Evolutionary conservation across 1,140 invertebrate genomes (phyloP).

Genomic region (Theocolax elegans): DNA sequence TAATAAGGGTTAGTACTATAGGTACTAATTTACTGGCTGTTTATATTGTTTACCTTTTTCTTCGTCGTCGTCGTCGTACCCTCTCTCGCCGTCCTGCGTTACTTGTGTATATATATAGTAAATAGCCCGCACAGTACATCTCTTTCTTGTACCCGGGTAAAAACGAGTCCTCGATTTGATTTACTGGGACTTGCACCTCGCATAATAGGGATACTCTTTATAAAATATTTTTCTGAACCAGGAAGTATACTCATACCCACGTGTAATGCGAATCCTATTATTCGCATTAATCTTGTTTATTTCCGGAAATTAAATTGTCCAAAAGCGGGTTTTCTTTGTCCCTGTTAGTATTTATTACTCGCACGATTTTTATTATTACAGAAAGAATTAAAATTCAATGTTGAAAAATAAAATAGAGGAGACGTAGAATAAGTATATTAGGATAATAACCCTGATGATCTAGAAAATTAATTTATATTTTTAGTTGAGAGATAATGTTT

Average conservation of each 20-base stretch:
- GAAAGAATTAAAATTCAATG: background rate
- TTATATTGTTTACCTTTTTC: slow-evolving; percentile 63
- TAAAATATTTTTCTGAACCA: too few species aligned
- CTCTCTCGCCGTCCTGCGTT: too few species aligned
- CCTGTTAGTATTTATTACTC: background rate
- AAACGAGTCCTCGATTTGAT: slow-evolving; percentile 29
- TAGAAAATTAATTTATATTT: too few species aligned
- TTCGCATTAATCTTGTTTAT: slow-evolving; percentile 26
- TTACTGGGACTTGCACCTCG: background rate
- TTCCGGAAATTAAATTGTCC: slow-evolving; percentile 17
- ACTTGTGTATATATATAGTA: slow-evolving; percentile 67
- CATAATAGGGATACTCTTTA: background rate
- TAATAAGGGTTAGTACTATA: slow-evolving; percentile 37
- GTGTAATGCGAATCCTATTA: background rate
- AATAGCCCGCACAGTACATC: slow-evolving; percentile 49
- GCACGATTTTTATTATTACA: background rate
- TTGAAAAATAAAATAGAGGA: background rate
- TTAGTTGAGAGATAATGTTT: too few species aligned
- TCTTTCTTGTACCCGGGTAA: background rate
- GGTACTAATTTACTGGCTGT: slow-evolving; percentile 65
- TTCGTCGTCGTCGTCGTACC: slow-evolving; percentile 53
- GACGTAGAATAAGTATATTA: too few species aligned
- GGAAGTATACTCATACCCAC: background rate
- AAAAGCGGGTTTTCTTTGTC: background rate
- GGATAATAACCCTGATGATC: too few species aligned